Percentiles rank a stretch among this genome's conserved stretches.
Conservation (phyloP, 2,113 vertebrate species). For the Mormoops blainvillei region DNA sequence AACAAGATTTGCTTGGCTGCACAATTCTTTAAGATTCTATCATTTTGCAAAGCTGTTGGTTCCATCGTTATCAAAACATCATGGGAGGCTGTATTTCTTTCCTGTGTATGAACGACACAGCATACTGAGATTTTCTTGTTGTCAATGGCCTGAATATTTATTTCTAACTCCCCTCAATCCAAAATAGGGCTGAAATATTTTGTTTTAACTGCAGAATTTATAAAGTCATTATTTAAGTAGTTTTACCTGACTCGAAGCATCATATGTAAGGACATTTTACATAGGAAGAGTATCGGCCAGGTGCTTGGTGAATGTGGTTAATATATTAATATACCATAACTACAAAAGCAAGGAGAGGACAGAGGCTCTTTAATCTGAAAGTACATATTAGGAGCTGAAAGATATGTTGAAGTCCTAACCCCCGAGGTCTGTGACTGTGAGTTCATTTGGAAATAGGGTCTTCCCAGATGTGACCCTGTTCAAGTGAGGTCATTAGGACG, state of each 20-base stretch:
- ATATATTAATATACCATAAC: neutral
- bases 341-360: neutral
- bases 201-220: neutral
- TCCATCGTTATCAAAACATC: neutral
- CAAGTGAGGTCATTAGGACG: neutral
- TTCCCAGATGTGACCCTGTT: neutral
- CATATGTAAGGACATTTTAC: neutral
- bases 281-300: neutral
- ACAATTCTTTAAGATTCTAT: neutral
- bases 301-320: neutral
- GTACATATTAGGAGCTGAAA: neutral
- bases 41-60: neutral
- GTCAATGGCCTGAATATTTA: neutral
- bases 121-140: neutral
- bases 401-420: neutral
- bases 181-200: neutral
- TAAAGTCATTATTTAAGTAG: neutral
- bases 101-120: neutral
- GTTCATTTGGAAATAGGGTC: neutral
- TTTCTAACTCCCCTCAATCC: neutral
- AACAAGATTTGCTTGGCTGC: neutral
- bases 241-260: neutral
- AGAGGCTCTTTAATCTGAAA: neutral
- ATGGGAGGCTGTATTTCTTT: neutral
- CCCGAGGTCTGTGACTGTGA: neutral